A percentile compares a stretch with the other conserved stretches of the same genome.
These are phyloP conservation scores for Actinernus sp. DNA, from an alignment of 92 coral and sea anemone genomes.

Conservation along the genomic window DNA sequence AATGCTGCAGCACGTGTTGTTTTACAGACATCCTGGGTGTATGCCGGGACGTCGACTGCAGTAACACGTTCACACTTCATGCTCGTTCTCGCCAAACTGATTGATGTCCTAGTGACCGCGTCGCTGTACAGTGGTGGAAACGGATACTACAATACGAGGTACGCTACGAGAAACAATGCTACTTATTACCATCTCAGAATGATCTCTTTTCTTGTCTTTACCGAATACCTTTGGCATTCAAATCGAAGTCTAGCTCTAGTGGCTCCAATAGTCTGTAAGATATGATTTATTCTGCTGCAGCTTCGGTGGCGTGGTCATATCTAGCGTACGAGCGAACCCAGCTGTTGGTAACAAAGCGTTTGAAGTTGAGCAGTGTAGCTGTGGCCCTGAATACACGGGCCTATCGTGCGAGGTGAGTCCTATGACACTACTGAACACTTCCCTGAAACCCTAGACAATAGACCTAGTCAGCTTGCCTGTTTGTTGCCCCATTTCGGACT, in stretches of 20 bases:
- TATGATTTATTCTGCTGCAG: slow-evolving; percentile 76
- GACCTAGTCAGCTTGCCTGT: no score
- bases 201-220: no score
- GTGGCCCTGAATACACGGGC: slow-evolving; percentile 88
- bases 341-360: slow-evolving; percentile 59
- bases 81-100: slow-evolving; percentile 82
- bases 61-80: slow-evolving; percentile 89
- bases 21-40: slow-evolving; percentile 69
- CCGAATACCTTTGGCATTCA: no score
- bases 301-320: slow-evolving; percentile 76
- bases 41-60: slow-evolving; percentile 27
- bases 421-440: not conserved
- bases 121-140: slow-evolving; percentile 81
- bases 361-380: slow-evolving; percentile 91
- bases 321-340: slow-evolving; percentile 48
- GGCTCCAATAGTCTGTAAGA: slow-evolving; percentile 78
- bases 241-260: no score
- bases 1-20: not conserved
- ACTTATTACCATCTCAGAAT: no score
- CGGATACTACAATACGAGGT: slow-evolving; percentile 89
- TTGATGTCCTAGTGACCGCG: slow-evolving; percentile 77
- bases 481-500: no score
- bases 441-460: no score
- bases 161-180: no score
- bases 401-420: slow-evolving; percentile 91